Evolutionary conservation across 2,888 invertebrate species (phyloP), one percentile per base, ranked within the genome.

Genomic region (Pseudococcus longispinus): DNA sequence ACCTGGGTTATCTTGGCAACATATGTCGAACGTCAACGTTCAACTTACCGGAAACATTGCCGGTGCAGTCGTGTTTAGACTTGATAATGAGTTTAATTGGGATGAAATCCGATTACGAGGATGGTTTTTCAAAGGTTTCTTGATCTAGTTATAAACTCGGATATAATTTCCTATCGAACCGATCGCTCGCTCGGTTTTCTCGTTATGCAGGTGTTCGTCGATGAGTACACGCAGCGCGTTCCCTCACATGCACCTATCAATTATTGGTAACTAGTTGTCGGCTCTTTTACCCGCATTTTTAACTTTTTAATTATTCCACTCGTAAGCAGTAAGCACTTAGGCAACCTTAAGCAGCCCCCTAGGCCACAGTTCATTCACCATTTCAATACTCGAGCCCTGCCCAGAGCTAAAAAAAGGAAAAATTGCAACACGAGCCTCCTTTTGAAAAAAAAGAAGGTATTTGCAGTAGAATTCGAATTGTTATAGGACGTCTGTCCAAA

Each of bases 81-180:
- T 80, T 80, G 42, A 80, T 74, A 74, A 74, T 80, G 42, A 80
- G 20, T 80, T 80, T 80, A 80, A 80, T 80, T 42, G 20, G 37
- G 32, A 37, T 80, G 42, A 80, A 42, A 80, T 42, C 20, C 77
- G 77, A 80, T n/a, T 80, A 37, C 37, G 37, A 37, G 37, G 5
- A 80, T 42, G 37, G 77, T 80, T 80, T 42, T 80, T 80, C 77
- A 80, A 80, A 80, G 77, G 77, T 42, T 80, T 80, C 77, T 42
- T 37, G 32, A 77, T 37, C 77, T 77, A 77, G 29, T 37, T 32
- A n/a, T n/a, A 77, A 37, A 77, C 77, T 3, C 15, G 20, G 60
- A 60, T 20, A 60, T 60, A 60, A 60, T 60, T 42, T 80, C 37
- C 42, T 80, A 42, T 42, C 42, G 29, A 37, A n/a, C 77, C 13